Base-by-base conservation (phyloP, 2,888 invertebrate species). In the Imbricaverruca yamaguchii region DNA sequence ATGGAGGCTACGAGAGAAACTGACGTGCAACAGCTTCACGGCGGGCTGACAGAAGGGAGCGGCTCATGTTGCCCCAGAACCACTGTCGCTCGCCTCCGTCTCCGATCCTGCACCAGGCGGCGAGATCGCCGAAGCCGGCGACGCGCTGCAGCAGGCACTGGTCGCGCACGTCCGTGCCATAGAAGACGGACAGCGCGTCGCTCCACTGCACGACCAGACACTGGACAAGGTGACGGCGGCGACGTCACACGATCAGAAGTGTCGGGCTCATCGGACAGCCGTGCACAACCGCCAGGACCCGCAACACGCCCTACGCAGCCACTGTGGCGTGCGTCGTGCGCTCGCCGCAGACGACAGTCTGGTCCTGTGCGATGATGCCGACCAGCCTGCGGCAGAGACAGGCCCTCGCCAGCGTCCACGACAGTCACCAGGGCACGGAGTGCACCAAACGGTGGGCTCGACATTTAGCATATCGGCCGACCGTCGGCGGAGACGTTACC, bases 341-440 rank as follows among this genome's bases (percentile, higher is more conserved):
- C 65, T 84, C 4, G 78, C 74, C 23, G 74, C 81, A 0, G 81
- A 80, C 12, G 80, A 83, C 74, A 83, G 80, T 12, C 69, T 83
- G 0, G 23, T 84, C 12, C 65, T 83, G 61, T 83, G 83, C 82
- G 84, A 39, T 84, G 23, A 82, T 84, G 25, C 83, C 84, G 11
- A 56, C 3, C 13, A 55, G 12, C 18, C 82, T 82, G 3, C 80
- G 80, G 23, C 21, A 82, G 3, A 59, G n/a, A n/a, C n/a, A 74
- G 18, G 57, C 83, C 6, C 80, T 84, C 2, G 23, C 55, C 1
- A 25, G 82, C 18, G 80, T 83, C 13, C 83, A 83, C 39, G 63
- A 80, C 18, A 59, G 67, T 23, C 83, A 82, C 61, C 74, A 81
- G 18, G 84, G 84, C 11, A 81, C 83, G 15, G 82, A 82, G 6